Percentiles rank a stretch among this genome's conserved stretches.
These are phyloP conservation scores for Hoplodrina ambigua DNA, from an alignment of 2,888 invertebrate genomes.

Conservation along the genomic window DNA sequence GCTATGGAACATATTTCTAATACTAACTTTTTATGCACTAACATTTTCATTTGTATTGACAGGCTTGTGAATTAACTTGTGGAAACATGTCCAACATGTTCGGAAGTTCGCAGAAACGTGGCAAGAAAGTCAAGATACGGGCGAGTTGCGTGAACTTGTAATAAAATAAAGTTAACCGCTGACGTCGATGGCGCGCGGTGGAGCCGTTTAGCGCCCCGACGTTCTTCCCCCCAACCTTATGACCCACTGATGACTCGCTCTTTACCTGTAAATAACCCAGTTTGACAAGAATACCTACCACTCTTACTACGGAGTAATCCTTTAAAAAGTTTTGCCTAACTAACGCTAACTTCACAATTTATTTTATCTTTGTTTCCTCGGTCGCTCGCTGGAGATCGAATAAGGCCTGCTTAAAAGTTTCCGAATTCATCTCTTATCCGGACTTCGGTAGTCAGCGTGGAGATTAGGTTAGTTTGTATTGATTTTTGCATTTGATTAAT, in stretches of 20 bases:
- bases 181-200: constrained; percentile 65
- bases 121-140: constrained; percentile 76
- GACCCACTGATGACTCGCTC: constrained; percentile 51
- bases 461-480: constrained; percentile 55
- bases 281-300: constrained; percentile 49
- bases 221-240: constrained; percentile 34
- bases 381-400: constrained; percentile 58
- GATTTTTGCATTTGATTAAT: constrained; percentile 44
- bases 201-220: constrained; percentile 52
- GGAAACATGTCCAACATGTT: constrained; percentile 78
- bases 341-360: constrained; percentile 63
- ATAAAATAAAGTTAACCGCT: constrained; percentile 79
- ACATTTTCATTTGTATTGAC: constrained; percentile 72
- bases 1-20: background rate
- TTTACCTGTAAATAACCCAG: constrained; percentile 56
- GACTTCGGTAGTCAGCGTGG: constrained; percentile 38
- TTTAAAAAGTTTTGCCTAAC: constrained; percentile 61
- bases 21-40: constrained; percentile 56
- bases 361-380: constrained; percentile 64
- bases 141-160: constrained; percentile 77
- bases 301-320: constrained; percentile 57
- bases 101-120: constrained; percentile 77
- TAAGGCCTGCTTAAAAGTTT: constrained; percentile 63
- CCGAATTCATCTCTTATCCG: constrained; percentile 61
- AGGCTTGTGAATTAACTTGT: constrained; percentile 74